A percentile compares a stretch with the other conserved stretches of the same genome.
Conservation (phyloP, 2,888 invertebrate genomes). For the Apantesis nais region DNA sequence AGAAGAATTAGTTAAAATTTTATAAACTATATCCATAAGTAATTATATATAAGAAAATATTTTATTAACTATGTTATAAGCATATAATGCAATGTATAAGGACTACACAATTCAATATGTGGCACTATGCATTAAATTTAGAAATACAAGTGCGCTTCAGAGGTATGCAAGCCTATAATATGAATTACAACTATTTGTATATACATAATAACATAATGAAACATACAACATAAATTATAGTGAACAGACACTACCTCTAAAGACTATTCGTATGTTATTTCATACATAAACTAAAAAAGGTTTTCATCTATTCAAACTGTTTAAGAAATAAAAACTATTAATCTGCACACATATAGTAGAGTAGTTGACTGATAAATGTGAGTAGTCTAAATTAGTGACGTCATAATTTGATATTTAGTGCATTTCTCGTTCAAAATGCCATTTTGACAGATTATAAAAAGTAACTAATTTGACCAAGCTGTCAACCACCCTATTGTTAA, state of each 20-base stretch:
- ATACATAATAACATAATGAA: not conserved
- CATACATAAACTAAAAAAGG: not conserved
- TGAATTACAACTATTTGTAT: not conserved
- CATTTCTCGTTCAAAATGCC: too few relatives aligned
- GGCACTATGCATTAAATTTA: not conserved
- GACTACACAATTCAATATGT: not conserved
- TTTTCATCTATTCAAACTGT: not conserved
- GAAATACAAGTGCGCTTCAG: not conserved
- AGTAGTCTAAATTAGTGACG: too few relatives aligned
- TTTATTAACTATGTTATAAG: not conserved
- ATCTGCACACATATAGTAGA: not conserved
- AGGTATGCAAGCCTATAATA: not conserved
- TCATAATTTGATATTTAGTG: too few relatives aligned
- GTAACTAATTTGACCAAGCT: too few relatives aligned
- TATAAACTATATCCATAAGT: not conserved
- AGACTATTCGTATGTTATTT: not conserved
- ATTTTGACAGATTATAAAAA: too few relatives aligned
- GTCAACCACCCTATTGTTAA: too few relatives aligned
- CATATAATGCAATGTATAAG: not conserved
- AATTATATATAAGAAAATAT: not conserved
- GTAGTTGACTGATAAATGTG: too few relatives aligned
- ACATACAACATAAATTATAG: not conserved
- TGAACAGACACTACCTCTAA: not conserved
- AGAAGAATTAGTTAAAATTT: not conserved
- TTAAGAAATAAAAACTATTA: too few relatives aligned